A percentile compares a stretch with the other conserved stretches of the same genome.
phyloP scores from a whole-genome alignment of 2,888 invertebrate species.

The Cheilosia impressa region DNA sequence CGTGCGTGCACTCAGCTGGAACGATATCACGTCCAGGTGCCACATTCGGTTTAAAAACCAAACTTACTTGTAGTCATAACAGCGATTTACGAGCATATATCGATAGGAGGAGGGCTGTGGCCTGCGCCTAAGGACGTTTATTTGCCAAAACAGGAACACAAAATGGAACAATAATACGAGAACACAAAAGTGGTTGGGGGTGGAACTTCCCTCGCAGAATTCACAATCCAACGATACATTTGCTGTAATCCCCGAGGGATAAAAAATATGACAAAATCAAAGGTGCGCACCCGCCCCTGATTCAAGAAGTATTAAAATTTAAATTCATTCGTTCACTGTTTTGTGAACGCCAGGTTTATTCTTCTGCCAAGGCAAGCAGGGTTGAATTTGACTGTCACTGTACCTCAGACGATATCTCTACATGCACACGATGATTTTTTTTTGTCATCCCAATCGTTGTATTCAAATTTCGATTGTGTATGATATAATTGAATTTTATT shows the following conservation, averaged over 20 bases:
- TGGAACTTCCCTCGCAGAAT: background rate
- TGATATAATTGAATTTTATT: constrained; percentile 54
- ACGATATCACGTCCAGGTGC: background rate
- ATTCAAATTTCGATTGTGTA: constrained; percentile 67
- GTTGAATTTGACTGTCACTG: constrained; percentile 10
- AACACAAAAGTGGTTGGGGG: background rate
- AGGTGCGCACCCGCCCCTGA: constrained; percentile 46
- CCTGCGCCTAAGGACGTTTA: constrained; percentile 35
- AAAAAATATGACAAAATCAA: constrained; percentile 7
- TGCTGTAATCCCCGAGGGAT: constrained; percentile 8
- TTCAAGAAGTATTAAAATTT: constrained; percentile 55
- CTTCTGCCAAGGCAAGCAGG: background rate
- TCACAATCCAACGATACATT: constrained; percentile 22
- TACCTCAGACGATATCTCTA: background rate
- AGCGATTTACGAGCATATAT: constrained; percentile 12
- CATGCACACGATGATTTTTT: constrained; percentile 10
- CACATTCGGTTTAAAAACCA: constrained; percentile 7
- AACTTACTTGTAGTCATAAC: constrained; percentile 27
- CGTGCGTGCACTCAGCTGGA: too few species aligned
- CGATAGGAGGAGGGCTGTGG: constrained; percentile 1
- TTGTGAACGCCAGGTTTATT: constrained; percentile 14
- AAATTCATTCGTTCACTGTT: constrained; percentile 47
- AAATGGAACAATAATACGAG: constrained; percentile 40
- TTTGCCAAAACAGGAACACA: constrained; percentile 27
- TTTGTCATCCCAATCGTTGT: constrained; percentile 51